Base-by-base conservation (phyloP, 37 sponge, comb jelly and placozoan species). In the Tethya wilhelma region DNA sequence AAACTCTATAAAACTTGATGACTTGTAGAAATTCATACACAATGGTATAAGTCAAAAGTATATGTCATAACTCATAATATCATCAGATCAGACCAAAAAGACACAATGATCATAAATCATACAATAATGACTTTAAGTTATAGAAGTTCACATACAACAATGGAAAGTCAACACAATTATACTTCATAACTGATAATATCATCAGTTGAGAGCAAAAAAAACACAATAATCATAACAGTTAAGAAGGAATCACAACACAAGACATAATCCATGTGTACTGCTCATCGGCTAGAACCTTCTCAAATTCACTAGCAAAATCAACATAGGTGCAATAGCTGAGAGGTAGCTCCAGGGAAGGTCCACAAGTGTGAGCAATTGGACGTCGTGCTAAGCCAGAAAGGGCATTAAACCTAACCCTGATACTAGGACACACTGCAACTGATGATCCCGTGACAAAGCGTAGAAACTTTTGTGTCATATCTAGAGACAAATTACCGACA, bases 321-420 rank as follows among this genome's bases (percentile, higher is more conserved):
- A 38, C 11, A 29, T 44, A 81, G 12, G 71, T 60, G 30, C 11
- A 33, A n/a, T 81, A 81, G 5, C 64, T 26, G 6, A 20, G 0
- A 31, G 82, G 49, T 0, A 71, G 32, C 45, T 81, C 82, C 6
- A 81, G 45, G 0, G 20, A 0, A 7, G 37, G 31, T 44, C 23
- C 23, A 41, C 82, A 81, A 1, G 82, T 81, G 42, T 71, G 82
- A 1, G 34, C 64, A 11, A 72, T 59, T 43, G 82, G 82, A 2
- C 72, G 22, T 8, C 82, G 23, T 1, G 29, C 34, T 2, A 81
- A 23, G 9, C 82, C 82, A 39, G 30, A 25, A 0, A 30, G 17
- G 28, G 0, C 14, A 33, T 81, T 81, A 23, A 58, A 81, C n/a
- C 3, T 17, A 17, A 72, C 73, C 3, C 9, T 60, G 11, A 81